Evolutionary conservation across 2,888 invertebrate genomes (phyloP), one percentile per base, ranked within the genome.

Genomic region (Agrochola macilenta): DNA sequence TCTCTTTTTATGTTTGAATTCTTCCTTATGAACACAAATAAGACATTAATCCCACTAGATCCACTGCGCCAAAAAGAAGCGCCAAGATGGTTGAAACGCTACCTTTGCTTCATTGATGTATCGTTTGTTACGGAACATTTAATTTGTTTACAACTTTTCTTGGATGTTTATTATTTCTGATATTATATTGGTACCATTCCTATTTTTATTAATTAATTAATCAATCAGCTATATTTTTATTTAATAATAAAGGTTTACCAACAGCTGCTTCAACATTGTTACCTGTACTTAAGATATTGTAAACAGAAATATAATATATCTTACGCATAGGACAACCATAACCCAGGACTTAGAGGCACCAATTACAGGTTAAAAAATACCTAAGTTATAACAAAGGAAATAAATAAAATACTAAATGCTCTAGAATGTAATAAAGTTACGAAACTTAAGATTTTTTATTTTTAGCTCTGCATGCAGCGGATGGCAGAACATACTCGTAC

Each of bases 21-120:
- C 1, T 43, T 23, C 1, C 9, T 35, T 8, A 20, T 49, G 17
- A 52, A 71, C n/a, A 23, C 14, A 54, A 23, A 20, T 63, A 26
- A 7, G 14, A 63, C n/a, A 30, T 30, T 57, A 54, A 30, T 60
- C 23, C 3, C 52, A 8, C 20, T 23, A 9, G 3, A 23, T n/a
- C 35, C 64, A 58, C 57, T 57, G 80, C 80, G 57, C 39, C 72
- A 78, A 72, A 57, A 64, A n/a, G 17, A 63, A 78, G 35, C 35
- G 80, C 49, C 39, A 57, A 63, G 8, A 30, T 23, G 5, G 30
- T 8, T 20, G 12, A 64, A 68, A 5, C 23, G n/a, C 14, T 43
- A 68, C 9, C 23, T 54, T 46, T 39, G 46, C 26, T 12, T 46
- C 54, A 26, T 35, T n/a, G 8, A 11, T 35, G 35, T 46, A 52